A percentile compares a stretch with the other conserved stretches of the same genome.
These are phyloP conservation scores for Hydrotaea diabolus DNA, from an alignment of 2,888 invertebrate species.

Conservation along the genomic window DNA sequence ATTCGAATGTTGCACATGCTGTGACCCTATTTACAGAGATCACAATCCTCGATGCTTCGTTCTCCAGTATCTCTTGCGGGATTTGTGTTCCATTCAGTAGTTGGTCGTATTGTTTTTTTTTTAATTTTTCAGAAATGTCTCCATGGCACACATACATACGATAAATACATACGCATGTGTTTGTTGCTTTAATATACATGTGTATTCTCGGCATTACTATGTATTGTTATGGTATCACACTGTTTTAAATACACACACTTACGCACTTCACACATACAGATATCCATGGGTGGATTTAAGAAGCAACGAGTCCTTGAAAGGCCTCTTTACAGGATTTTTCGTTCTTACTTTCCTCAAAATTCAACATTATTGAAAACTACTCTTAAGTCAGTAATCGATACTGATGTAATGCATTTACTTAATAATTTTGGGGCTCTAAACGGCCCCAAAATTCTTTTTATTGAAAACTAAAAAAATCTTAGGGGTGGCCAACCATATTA, in stretches of 20 bases:
- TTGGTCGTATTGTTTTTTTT: background rate
- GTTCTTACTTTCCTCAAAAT: too few species aligned
- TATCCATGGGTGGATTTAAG: too few species aligned
- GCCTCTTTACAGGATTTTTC: too few species aligned
- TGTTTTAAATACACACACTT: background rate
- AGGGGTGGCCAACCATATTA: too few species aligned
- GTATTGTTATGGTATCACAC: background rate
- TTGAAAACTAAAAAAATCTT: too few species aligned
- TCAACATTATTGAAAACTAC: too few species aligned
- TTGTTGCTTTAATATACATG: background rate
- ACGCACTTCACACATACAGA: background rate
- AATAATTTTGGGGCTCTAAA: too few species aligned
- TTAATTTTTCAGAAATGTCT: background rate
- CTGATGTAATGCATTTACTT: too few species aligned
- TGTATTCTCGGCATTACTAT: background rate
- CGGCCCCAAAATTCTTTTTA: too few species aligned
- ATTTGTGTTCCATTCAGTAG: background rate
- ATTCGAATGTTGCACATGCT: background rate
- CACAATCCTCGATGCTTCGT: background rate
- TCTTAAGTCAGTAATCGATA: too few species aligned
- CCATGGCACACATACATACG: too few species aligned
- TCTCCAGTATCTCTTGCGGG: background rate
- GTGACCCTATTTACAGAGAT: slow-evolving; percentile 1
- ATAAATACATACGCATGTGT: background rate
- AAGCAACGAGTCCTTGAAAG: too few species aligned